These are phyloP conservation scores for Drosophila tripunctata DNA, from an alignment of 2,888 invertebrate species.

Conservation along the genomic window DNA sequence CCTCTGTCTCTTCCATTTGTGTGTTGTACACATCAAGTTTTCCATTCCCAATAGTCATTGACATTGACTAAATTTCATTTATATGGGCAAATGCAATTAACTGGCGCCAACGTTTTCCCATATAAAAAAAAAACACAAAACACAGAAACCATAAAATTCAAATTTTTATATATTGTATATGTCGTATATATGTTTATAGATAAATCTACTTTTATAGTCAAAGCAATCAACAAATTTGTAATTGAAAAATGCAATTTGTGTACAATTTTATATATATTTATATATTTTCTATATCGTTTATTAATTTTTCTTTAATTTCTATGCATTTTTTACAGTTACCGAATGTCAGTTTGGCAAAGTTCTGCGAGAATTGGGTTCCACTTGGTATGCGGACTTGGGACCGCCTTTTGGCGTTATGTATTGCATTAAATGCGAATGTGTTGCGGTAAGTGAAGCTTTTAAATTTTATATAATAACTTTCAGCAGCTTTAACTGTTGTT, in stretches of 20 bases:
- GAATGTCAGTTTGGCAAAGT: conserved; percentile 97
- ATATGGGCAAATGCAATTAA: conserved; percentile 67
- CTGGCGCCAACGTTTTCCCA: conserved; percentile 55
- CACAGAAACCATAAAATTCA: conserved; percentile 11
- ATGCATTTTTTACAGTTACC: conserved; percentile 87
- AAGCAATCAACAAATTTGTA: conserved; percentile 26
- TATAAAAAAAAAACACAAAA: conserved; percentile 21
- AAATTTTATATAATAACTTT: background rate
- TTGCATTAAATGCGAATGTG: conserved; percentile 97
- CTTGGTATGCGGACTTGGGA: conserved; percentile 96
- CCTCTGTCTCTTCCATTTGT: no score
- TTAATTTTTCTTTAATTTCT: background rate
- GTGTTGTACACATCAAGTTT: conserved; percentile 1
- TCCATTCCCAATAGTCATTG: conserved; percentile 30
- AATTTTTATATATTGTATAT: conserved; percentile 15
- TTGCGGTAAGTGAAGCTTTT: conserved; percentile 90
- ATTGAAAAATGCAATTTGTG: conserved; percentile 32
- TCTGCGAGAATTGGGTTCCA: conserved; percentile 93
- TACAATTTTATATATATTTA: background rate
- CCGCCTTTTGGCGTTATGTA: conserved; percentile 97
- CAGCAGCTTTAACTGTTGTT: background rate
- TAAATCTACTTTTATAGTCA: conserved; percentile 29
- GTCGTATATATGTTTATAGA: no score
- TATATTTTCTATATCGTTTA: conserved; percentile 4
- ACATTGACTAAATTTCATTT: conserved; percentile 53